phyloP scores from a whole-genome alignment of 2,797 vertebrate genomes.

The Sebastes alutus region DNA sequence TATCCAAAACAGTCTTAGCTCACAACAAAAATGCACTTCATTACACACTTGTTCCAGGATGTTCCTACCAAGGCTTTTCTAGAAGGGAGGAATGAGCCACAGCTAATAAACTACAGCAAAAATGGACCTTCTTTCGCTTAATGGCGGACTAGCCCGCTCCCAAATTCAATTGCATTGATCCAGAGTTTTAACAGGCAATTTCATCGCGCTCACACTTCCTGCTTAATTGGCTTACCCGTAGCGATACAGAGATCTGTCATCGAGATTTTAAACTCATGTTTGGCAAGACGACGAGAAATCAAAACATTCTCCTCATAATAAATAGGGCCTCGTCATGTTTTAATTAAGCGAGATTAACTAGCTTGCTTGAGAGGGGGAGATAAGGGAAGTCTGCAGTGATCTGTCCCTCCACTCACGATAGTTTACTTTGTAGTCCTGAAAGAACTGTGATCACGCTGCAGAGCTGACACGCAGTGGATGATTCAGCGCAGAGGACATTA shows the following conservation, averaged over 20 bases:
- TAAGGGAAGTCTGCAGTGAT: conserved; percentile 54
- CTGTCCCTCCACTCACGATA: conserved; percentile 22
- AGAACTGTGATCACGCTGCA: conserved; percentile 28
- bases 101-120: conserved; percentile 42
- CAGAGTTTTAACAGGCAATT: conserved; percentile 65
- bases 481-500: conserved; percentile 37
- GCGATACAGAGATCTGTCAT: conserved; percentile 56
- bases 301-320: conserved; percentile 55
- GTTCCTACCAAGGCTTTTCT: conserved; percentile 15
- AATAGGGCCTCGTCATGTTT: conserved; percentile 68
- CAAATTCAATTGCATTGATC: conserved; percentile 44
- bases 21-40: conserved; percentile 37
- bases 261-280: conserved; percentile 64
- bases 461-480: conserved; percentile 36
- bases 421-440: conserved; percentile 49
- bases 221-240: conserved; percentile 65
- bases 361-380: conserved; percentile 51
- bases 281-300: conserved; percentile 60
- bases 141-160: conserved; percentile 27
- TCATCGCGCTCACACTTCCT: conserved; percentile 37
- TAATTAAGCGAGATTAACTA: conserved; percentile 78
- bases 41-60: conserved; percentile 36
- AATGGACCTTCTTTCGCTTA: conserved; percentile 24
- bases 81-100: conserved; percentile 6
- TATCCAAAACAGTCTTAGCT: conserved; percentile 36